These are phyloP conservation scores for Ceratitis capitata DNA, from an alignment of 1,140 invertebrate genomes.

Conservation along the genomic window DNA sequence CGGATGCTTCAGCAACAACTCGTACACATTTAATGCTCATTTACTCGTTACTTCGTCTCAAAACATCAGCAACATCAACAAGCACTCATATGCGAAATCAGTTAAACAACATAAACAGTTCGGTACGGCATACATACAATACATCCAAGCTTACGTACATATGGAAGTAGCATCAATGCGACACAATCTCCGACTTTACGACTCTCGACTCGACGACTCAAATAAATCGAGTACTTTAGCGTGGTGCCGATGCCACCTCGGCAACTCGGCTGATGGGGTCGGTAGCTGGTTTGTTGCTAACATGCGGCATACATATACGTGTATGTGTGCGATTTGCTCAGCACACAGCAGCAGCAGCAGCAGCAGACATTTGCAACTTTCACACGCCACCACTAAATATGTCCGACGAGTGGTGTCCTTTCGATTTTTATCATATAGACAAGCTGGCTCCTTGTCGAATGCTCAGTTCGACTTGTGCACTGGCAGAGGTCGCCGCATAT, in stretches of 20 bases:
- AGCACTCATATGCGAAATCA: neutral
- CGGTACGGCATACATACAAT: no score
- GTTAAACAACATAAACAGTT: neutral
- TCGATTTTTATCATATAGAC: slow-evolving; percentile 37
- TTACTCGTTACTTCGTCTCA: neutral
- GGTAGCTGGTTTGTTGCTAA: neutral
- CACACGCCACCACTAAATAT: neutral
- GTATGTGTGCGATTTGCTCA: neutral
- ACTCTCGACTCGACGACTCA: slow-evolving; percentile 31
- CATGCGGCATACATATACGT: neutral
- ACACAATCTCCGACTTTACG: slow-evolving; percentile 32
- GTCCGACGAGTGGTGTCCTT: slow-evolving; percentile 3
- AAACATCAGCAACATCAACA: neutral
- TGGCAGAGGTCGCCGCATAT: slow-evolving; percentile 43
- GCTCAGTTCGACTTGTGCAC: slow-evolving; percentile 43
- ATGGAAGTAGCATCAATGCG: slow-evolving; percentile 34
- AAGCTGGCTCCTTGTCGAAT: slow-evolving; percentile 28
- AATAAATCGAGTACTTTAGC: neutral
- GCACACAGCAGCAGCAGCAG: neutral
- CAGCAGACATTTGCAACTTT: slow-evolving; percentile 31
- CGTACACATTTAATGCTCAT: neutral
- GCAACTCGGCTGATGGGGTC: neutral
- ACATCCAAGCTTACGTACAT: no score
- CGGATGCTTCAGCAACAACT: neutral
- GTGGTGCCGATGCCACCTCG: neutral